Evolutionary conservation across 1,140 invertebrate species (phyloP).

Genomic region (Pseudomyrmex gracilis): DNA sequence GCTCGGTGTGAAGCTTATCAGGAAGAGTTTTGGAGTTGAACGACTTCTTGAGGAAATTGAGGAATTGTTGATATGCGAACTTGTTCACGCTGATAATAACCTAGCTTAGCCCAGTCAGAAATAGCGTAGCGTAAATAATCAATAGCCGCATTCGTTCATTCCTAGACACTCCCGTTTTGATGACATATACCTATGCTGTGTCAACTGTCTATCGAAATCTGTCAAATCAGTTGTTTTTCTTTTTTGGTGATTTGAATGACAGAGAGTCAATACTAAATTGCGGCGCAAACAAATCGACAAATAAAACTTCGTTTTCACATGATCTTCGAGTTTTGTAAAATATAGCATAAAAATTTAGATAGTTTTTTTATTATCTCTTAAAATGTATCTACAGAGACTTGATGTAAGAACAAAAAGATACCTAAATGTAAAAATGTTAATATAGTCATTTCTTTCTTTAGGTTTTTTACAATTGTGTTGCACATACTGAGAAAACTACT

Average conservation of each 20-base stretch:
- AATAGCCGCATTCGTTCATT: constrained; percentile 5
- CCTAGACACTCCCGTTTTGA: neutral
- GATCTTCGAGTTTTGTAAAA: neutral
- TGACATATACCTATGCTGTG: neutral
- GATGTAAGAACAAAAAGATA: too few species aligned
- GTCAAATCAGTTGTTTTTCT: neutral
- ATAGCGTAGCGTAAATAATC: constrained; percentile 24
- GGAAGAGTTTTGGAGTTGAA: constrained; percentile 3
- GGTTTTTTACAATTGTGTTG: neutral
- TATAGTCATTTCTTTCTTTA: neutral
- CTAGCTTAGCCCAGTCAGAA: too few species aligned
- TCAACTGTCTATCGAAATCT: constrained; percentile 5
- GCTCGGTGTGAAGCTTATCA: constrained; percentile 16
- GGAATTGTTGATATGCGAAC: constrained; percentile 33
- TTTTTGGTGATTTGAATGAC: neutral
- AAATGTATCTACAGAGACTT: neutral
- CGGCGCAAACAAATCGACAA: neutral
- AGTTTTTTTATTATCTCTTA: neutral
- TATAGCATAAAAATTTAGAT: neutral
- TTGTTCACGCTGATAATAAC: neutral
- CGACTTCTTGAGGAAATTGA: constrained; percentile 33
- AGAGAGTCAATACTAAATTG: neutral
- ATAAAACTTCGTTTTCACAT: neutral
- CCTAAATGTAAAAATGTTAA: too few species aligned
- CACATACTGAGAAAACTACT: neutral